Conservation (phyloP, 2,113 vertebrate species). For the Cairina moschata region DNA sequence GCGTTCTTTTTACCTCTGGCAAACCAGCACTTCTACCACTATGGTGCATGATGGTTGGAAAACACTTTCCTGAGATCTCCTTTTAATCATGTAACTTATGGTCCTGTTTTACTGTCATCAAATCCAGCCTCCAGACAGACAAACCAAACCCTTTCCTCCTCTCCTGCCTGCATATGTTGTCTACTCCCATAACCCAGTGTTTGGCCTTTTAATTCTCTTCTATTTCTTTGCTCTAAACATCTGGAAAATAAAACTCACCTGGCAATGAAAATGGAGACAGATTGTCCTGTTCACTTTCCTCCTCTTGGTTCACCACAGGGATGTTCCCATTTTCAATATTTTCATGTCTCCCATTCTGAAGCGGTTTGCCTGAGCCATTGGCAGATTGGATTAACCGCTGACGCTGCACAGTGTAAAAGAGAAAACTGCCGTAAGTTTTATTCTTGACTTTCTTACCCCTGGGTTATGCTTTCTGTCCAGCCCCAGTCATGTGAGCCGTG, state of each 20-base stretch:
- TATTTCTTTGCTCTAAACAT: background rate
- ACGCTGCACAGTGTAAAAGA: constrained; percentile 77
- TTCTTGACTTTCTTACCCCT: background rate
- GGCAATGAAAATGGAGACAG: constrained; percentile 89
- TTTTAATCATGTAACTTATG: background rate
- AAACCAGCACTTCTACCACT: background rate
- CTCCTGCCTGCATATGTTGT: accelerated
- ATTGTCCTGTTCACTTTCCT: constrained; percentile 78
- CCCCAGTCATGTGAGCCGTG: background rate
- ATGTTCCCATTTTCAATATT: constrained; percentile 93
- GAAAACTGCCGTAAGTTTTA: background rate
- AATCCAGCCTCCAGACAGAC: background rate
- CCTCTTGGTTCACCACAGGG: constrained; percentile 84
- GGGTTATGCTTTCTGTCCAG: background rate
- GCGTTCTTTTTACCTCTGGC: background rate
- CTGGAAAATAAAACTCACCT: constrained; percentile 69
- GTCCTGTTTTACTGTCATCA: background rate
- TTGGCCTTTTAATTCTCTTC: background rate
- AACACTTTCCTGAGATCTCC: background rate
- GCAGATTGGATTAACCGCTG: constrained; percentile 92
- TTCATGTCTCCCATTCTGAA: constrained; percentile 85
- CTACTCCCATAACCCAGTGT: background rate
- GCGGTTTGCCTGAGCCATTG: constrained; percentile 84
- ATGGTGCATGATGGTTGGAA: background rate
- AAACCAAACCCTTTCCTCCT: background rate